Percentiles rank a stretch among this genome's conserved stretches.
These are phyloP conservation scores for Agrochola macilenta DNA, from an alignment of 2,888 invertebrate genomes.

Conservation along the genomic window DNA sequence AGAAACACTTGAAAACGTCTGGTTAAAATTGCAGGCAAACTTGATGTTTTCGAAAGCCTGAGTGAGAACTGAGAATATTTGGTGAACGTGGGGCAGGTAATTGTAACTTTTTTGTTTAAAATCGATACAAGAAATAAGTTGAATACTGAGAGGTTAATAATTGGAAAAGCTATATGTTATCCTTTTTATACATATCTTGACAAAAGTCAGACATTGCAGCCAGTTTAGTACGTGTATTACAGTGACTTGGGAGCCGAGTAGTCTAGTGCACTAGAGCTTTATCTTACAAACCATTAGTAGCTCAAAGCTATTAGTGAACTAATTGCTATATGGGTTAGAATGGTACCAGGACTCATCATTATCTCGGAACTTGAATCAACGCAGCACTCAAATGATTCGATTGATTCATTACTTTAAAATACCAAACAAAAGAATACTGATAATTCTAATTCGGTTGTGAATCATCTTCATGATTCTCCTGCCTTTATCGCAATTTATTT, in stretches of 20 bases:
- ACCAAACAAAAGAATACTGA: neutral
- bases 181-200: neutral
- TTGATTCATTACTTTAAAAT: neutral
- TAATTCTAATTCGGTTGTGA: neutral
- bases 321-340: conserved; percentile 1
- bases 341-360: neutral
- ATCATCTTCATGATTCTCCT: neutral
- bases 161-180: neutral
- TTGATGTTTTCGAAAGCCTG: neutral
- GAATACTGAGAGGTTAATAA: too few relatives aligned
- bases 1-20: too few relatives aligned
- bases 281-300: conserved; percentile 21
- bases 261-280: conserved; percentile 24
- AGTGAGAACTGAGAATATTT: neutral
- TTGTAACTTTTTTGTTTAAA: neutral
- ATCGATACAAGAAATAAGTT: too few relatives aligned
- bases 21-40: neutral
- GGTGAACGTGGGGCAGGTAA: neutral
- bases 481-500: neutral
- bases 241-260: conserved; percentile 1
- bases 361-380: neutral
- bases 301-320: conserved; percentile 22
- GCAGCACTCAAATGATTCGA: neutral
- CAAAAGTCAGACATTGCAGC: neutral
- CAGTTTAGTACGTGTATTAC: neutral